A percentile compares a stretch with the other conserved stretches of the same genome.
Conservation (phyloP, 2,113 vertebrate genomes). For the Vulpes ferrilata region DNA sequence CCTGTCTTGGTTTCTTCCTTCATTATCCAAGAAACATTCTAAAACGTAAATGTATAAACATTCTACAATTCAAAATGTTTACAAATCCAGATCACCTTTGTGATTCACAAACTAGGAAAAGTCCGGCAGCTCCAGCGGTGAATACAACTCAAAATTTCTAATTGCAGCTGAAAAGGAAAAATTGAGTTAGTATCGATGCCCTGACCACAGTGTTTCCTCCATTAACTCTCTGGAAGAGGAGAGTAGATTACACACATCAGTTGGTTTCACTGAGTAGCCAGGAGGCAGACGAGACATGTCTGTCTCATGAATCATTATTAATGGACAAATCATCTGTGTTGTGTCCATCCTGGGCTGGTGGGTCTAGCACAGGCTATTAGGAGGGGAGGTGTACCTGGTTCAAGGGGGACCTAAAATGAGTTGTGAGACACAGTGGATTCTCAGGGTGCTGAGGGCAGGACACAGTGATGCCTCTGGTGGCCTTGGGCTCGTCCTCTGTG, state of each 20-base stretch:
- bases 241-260: background rate
- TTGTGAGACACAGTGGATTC: background rate
- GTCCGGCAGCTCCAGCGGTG: background rate
- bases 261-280: background rate
- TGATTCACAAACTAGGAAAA: constrained; percentile 52
- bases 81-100: background rate
- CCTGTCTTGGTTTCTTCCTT: background rate
- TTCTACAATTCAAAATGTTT: constrained; percentile 24
- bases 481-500: background rate
- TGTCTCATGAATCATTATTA: background rate
- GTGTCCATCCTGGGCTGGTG: background rate
- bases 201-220: background rate
- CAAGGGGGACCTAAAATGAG: background rate
- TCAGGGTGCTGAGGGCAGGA: background rate
- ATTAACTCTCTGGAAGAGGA: background rate
- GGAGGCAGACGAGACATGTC: background rate
- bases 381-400: background rate
- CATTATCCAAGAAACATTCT: background rate
- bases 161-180: constrained; percentile 51
- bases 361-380: background rate
- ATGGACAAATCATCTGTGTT: background rate
- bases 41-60: background rate
- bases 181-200: background rate
- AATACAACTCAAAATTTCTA: constrained; percentile 2
- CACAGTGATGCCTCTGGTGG: accelerated